Evolutionary conservation across 2,797 vertebrate genomes (phyloP).

Genomic region (Falco concolor): DNA sequence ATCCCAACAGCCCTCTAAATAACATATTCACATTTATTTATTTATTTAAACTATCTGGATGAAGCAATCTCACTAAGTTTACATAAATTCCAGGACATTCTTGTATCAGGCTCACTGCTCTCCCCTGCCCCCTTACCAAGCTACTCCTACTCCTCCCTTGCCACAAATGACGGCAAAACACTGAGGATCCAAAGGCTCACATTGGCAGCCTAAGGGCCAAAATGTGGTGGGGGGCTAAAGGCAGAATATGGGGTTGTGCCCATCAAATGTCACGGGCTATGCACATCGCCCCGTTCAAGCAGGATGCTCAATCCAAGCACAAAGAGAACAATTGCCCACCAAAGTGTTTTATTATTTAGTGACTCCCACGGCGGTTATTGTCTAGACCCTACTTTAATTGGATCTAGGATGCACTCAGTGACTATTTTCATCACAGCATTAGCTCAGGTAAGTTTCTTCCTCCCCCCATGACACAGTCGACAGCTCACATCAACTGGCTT

Average conservation of each 20-base stretch:
- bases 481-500: background rate
- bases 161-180: background rate
- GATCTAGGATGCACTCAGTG: background rate
- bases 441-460: background rate
- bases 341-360: background rate
- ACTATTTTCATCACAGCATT: background rate
- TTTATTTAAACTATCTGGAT: background rate
- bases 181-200: background rate
- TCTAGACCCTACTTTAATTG: background rate
- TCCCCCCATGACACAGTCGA: background rate
- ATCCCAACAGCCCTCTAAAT: background rate
- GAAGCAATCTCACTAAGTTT: background rate
- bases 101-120: background rate
- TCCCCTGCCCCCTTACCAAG: background rate
- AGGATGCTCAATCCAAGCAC: background rate
- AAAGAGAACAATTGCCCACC: background rate
- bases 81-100: background rate
- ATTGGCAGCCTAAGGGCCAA: background rate
- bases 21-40: background rate
- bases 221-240: background rate
- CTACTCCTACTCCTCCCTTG: background rate
- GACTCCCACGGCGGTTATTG: background rate
- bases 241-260: background rate
- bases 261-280: rapidly evolving
- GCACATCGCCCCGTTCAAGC: background rate